Conservation (phyloP, 2,113 vertebrate genomes). For the human (Homo sapiens) region GRCh38 chr17:9725501-9726000, state of each 20-base stretch:
- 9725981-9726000: neutral
- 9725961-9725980: neutral
- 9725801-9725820: neutral
- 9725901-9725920: neutral
- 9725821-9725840: conserved; percentile 49
- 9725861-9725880: neutral
- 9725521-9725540: neutral
- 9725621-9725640: neutral
- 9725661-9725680: accelerated
- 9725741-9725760: neutral
- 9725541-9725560: neutral
- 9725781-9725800: conserved; percentile 3
- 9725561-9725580: neutral
- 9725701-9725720: neutral
- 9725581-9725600: neutral
- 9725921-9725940: neutral
- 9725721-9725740: neutral
- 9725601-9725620: neutral
- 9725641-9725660: neutral
- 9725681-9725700: neutral
- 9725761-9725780: neutral
- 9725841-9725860: conserved; percentile 40
- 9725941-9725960: neutral
- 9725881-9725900: neutral
- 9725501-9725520: accelerated